Evolutionary conservation across 2,797 vertebrate genomes (phyloP).

Genomic region (Steatocranus sp.): DNA sequence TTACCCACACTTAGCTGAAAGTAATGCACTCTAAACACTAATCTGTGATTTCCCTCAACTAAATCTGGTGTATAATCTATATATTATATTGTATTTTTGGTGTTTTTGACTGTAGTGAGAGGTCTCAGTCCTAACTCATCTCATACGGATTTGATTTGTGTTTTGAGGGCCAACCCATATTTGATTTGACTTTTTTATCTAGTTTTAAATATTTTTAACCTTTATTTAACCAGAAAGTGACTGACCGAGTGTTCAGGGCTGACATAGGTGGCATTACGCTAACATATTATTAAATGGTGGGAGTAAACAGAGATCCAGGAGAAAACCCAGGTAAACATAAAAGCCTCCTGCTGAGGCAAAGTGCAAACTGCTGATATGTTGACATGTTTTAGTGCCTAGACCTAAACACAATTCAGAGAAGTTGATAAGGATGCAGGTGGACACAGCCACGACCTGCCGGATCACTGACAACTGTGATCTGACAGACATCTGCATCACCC

Average conservation of each 20-base stretch:
- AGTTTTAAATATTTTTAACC: background rate
- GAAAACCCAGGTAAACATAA: background rate
- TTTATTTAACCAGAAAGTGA: background rate
- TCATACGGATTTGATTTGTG: background rate
- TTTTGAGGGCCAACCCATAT: background rate
- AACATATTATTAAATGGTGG: background rate
- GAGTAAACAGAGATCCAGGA: background rate
- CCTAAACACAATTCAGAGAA: rapidly evolving
- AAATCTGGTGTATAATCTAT: background rate
- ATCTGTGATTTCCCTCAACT: background rate
- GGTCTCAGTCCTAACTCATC: background rate
- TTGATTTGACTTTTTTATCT: background rate
- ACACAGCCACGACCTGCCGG: background rate
- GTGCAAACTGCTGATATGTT: background rate
- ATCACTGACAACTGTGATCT: background rate
- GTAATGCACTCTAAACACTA: background rate
- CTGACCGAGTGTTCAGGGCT: rapidly evolving
- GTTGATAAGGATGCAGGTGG: background rate
- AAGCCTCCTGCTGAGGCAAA: background rate
- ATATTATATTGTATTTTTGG: background rate
- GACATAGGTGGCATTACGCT: background rate
- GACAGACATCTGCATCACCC: background rate
- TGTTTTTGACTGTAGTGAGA: background rate
- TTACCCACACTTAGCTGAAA: background rate
- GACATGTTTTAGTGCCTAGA: background rate